Evolutionary conservation across 2,113 vertebrate species (phyloP).

Genomic region (Orthochromis malagaraziensis): DNA sequence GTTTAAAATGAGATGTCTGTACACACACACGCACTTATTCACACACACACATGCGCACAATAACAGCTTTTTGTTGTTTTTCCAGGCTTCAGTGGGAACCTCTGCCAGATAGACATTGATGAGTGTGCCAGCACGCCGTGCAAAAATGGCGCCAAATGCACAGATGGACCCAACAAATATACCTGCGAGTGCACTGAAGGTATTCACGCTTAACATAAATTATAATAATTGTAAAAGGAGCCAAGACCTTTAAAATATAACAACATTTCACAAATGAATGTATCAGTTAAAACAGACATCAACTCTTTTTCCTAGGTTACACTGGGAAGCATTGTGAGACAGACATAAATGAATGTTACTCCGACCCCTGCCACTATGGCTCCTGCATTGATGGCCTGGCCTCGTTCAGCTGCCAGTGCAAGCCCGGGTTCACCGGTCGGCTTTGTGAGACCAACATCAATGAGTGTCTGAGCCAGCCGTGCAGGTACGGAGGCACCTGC

Average conservation of each 20-base stretch:
- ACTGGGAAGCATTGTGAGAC: conserved; percentile 81
- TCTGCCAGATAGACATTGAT: conserved; percentile 87
- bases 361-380: conserved; percentile 88
- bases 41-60: neutral
- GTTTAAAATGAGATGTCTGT: conserved; percentile 17
- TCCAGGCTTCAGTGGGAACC: conserved; percentile 85
- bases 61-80: conserved; percentile 26
- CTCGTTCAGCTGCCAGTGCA: conserved; percentile 84
- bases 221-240: neutral
- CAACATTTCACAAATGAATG: neutral
- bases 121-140: conserved; percentile 96
- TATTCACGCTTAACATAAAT: conserved; percentile 31
- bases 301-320: conserved; percentile 72
- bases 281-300: neutral
- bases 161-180: conserved; percentile 90
- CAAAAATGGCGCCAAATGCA: conserved; percentile 88
- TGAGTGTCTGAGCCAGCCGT: conserved; percentile 91
- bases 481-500: conserved; percentile 87
- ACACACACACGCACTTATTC: neutral
- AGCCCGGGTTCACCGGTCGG: conserved; percentile 82
- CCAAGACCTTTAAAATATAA: neutral
- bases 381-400: conserved; percentile 85
- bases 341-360: conserved; percentile 84
- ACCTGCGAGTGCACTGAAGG: conserved; percentile 92
- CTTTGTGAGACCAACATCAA: conserved; percentile 92